Percentiles rank a stretch among this genome's conserved stretches.
phyloP scores from a whole-genome alignment of 1,140 invertebrate genomes.

The Drosophila aff. region DNA sequence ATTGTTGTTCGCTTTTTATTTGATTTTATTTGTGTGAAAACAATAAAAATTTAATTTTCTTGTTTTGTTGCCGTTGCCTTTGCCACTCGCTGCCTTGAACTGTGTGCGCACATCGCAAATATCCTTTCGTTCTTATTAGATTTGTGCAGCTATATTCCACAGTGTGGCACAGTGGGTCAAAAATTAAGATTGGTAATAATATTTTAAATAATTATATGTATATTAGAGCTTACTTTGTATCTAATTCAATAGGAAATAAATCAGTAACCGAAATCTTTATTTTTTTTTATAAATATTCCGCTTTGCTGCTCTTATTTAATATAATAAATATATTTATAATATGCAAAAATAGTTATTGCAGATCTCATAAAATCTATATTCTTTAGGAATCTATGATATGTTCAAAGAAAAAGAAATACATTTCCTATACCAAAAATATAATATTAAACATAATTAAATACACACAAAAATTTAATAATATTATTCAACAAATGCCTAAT shows the following conservation, averaged over 20 bases:
- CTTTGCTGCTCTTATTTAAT: background rate
- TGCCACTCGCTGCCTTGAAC: conserved; percentile 61
- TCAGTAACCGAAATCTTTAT: background rate
- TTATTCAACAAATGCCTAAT: background rate
- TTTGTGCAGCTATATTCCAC: conserved; percentile 31
- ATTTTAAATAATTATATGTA: no score
- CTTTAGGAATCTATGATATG: no score
- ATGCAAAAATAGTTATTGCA: no score
- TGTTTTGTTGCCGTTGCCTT: conserved; percentile 74
- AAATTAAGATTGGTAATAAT: background rate
- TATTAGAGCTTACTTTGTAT: background rate
- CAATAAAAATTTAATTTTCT: conserved; percentile 85
- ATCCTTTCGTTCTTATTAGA: conserved; percentile 26
- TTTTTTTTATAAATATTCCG: background rate
- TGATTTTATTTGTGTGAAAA: conserved; percentile 84
- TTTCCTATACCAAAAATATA: background rate
- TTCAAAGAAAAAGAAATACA: no score
- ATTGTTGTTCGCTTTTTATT: conserved; percentile 83
- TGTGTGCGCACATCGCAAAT: conserved; percentile 26
- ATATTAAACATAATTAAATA: background rate
- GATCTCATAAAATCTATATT: no score
- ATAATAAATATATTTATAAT: no score
- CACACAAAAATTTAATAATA: no score
- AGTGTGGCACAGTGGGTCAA: conserved; percentile 28
- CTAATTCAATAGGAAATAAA: background rate